A percentile compares a stretch with the other conserved stretches of the same genome.
Evolutionary conservation across 2,888 invertebrate genomes (phyloP).

Genomic region (Lasius fuliginosus): DNA sequence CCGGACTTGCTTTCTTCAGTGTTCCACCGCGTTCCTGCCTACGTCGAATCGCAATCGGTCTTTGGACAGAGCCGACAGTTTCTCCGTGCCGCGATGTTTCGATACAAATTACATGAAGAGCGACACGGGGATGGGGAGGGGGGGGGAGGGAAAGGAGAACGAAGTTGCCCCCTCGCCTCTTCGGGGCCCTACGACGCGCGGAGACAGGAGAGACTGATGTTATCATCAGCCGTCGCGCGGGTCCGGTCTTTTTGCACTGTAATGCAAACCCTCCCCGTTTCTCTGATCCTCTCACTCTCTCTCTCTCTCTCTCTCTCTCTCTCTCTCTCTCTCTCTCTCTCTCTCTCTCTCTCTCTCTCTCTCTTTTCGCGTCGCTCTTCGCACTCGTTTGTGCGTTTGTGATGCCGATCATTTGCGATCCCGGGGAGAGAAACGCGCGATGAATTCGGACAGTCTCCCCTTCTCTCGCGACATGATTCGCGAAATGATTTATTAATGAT

Average conservation of each 20-base stretch:
- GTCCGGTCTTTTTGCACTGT: constrained; percentile 72
- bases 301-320: constrained; percentile 52
- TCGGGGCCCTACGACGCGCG: constrained; percentile 50
- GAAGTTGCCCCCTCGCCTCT: constrained; percentile 31
- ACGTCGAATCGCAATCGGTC: constrained; percentile 79
- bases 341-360: constrained; percentile 47
- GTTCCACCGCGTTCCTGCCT: constrained; percentile 63
- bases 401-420: constrained; percentile 51
- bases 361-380: constrained; percentile 46
- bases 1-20: constrained; percentile 70
- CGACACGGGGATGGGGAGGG: constrained; percentile 72
- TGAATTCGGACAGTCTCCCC: constrained; percentile 8
- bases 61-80: constrained; percentile 81
- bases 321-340: constrained; percentile 44
- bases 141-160: constrained; percentile 43
- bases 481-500: constrained; percentile 35
- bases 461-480: neutral
- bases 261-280: constrained; percentile 70
- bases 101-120: constrained; percentile 85
- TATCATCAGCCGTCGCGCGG: constrained; percentile 80
- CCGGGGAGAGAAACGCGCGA: constrained; percentile 29
- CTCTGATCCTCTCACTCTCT: constrained; percentile 57
- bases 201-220: constrained; percentile 80
- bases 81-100: constrained; percentile 81
- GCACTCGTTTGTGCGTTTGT: constrained; percentile 48